phyloP scores from a whole-genome alignment of 2,113 vertebrate species.

The Seriola quinqueradiata region DNA sequence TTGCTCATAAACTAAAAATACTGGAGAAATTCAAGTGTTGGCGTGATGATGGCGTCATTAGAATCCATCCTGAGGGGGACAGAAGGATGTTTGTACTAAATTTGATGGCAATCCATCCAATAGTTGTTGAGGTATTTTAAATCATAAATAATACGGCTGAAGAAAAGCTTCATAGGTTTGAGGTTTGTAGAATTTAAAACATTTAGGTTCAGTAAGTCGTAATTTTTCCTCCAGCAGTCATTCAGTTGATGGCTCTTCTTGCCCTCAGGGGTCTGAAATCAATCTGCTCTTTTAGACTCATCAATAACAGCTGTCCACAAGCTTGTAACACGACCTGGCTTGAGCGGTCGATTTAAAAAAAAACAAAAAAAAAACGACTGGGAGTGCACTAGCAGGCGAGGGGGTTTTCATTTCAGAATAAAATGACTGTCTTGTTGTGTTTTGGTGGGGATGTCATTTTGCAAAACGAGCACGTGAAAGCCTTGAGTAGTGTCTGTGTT shows the following conservation, averaged over 20 bases:
- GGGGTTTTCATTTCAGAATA: background rate
- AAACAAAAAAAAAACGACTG: background rate
- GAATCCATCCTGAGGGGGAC: too few relatives aligned
- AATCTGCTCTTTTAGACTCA: conserved; percentile 58
- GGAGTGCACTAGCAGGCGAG: background rate
- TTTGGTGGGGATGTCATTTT: background rate
- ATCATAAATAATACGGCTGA: too few relatives aligned
- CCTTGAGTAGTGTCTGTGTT: background rate
- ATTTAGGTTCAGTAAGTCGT: conserved; percentile 29
- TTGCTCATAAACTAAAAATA: too few relatives aligned
- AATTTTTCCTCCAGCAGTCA: background rate
- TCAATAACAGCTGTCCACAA: conserved; percentile 35
- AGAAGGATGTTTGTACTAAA: too few relatives aligned
- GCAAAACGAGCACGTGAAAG: background rate
- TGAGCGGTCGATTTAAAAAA: background rate
- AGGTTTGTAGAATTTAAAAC: background rate
- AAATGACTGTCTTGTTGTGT: background rate
- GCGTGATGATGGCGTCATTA: too few relatives aligned
- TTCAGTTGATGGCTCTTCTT: conserved; percentile 9
- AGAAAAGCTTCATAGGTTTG: too few relatives aligned
- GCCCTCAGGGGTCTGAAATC: conserved; percentile 34
- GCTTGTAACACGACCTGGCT: conserved; percentile 9
- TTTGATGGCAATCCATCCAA: too few relatives aligned
- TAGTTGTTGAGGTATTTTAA: too few relatives aligned
- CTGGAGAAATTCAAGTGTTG: too few relatives aligned